Evolutionary conservation across 1,140 invertebrate genomes (phyloP).

Genomic region (Drosophila kikkawai): DNA sequence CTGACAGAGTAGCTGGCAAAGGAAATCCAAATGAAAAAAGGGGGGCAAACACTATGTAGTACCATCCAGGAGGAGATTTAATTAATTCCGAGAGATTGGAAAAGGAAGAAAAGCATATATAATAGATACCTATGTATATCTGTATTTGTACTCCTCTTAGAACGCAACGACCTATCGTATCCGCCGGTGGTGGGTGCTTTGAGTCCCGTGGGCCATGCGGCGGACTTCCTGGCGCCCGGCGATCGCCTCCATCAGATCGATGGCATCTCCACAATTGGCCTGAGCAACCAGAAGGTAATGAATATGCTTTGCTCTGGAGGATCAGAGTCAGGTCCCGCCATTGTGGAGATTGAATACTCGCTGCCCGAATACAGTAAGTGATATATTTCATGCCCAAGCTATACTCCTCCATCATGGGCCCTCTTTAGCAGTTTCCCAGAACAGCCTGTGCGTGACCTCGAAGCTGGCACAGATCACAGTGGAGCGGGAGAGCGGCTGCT

Average conservation of each 20-base stretch:
- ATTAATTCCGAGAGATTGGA: slow-evolving; percentile 24
- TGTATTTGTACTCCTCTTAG: slow-evolving; percentile 26
- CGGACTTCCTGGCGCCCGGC: slow-evolving; percentile 88
- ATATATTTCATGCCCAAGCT: background rate
- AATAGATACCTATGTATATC: background rate
- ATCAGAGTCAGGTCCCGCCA: slow-evolving; percentile 88
- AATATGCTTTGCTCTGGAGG: slow-evolving; percentile 88
- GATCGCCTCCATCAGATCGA: slow-evolving; percentile 93
- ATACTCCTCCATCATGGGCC: background rate
- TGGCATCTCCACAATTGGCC: slow-evolving; percentile 90
- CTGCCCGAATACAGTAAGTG: slow-evolving; percentile 90
- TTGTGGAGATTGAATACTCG: slow-evolving; percentile 93
- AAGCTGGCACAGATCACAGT: slow-evolving; percentile 91
- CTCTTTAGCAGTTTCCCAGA: slow-evolving; percentile 86
- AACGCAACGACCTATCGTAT: slow-evolving; percentile 84
- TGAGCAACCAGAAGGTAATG: slow-evolving; percentile 92
- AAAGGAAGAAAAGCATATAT: background rate
- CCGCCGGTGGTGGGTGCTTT: slow-evolving; percentile 83
- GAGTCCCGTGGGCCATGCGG: slow-evolving; percentile 82
- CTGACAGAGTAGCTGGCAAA: slow-evolving; percentile 59
- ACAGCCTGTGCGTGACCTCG: slow-evolving; percentile 89
- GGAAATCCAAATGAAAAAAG: slow-evolving; percentile 52
- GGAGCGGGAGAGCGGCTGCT: slow-evolving; percentile 92
- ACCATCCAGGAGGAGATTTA: background rate
- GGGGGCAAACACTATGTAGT: background rate